Base-by-base conservation (phyloP, 23 tunicate species). In the Ciona savignyi region DNA sequence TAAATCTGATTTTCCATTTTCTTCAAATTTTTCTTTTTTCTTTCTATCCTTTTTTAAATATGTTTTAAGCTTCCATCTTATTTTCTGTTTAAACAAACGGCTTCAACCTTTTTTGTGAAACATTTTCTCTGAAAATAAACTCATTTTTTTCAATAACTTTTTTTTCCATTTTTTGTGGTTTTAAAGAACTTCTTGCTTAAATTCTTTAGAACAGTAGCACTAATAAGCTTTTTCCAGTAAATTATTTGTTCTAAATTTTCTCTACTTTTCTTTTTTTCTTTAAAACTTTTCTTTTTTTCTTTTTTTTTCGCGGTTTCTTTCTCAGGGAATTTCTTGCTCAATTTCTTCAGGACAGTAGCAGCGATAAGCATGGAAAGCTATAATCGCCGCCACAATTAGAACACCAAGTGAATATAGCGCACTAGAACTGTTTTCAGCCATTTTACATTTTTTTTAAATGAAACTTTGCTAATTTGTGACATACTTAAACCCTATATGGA, bases 321-420 rank as follows among this genome's bases (percentile, higher is more conserved):
- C 32, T 31, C n/a, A 34, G n/a, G 35, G 51, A 21, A n/a, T 15
- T 70, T 70, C 74, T 30, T 32, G n/a, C n/a, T n/a, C 29, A 2
- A 51, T 23, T 21, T 68, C 75, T 51, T 51, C 68, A 6, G 75
- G 68, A 33, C 75, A 69, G 30, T 78, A 78, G 65, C 83, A 78
- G 56, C 56, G 49, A 48, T 78, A 78, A 29, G 63, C 34, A 33
- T 78, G 60, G 26, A 33, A 78, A 33, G 66, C 68, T 32, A 78
- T 60, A 2, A 30, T 75, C 35, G 76, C 83, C 23, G 70, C 23
- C 25, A 78, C 26, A 15, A 78, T 22, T 27, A 70, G 34, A 9
- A 78, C 32, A 4, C 83, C 83, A 1, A 78, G 33, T 19, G 65
- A 60, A 56, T 78, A 78, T 30, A 78, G 60, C 4, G 49, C 22